phyloP scores from a whole-genome alignment of 2,113 vertebrate species.

The Colaptes auratus region DNA sequence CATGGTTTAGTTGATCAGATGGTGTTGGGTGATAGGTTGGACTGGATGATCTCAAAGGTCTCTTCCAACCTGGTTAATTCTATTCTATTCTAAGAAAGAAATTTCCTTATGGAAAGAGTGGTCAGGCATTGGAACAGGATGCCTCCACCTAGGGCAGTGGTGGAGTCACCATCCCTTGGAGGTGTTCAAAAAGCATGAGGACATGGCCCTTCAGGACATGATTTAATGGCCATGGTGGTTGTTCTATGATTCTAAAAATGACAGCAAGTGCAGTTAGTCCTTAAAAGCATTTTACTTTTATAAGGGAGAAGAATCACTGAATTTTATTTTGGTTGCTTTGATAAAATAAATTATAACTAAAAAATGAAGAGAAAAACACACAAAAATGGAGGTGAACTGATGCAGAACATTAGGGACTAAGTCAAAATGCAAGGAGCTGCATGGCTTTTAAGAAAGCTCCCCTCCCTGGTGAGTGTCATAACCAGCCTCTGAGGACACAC shows the following conservation, averaged over 20 bases:
- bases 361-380: neutral
- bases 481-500: neutral
- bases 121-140: no score
- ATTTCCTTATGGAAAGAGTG: no score
- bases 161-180: no score
- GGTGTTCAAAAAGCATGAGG: no score
- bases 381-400: neutral
- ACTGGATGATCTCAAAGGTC: no score
- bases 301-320: neutral
- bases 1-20: no score
- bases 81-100: neutral
- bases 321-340: neutral
- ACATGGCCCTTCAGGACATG: no score
- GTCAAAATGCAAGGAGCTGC: neutral
- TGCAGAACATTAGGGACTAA: neutral
- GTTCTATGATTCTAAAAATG: neutral
- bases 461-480: neutral
- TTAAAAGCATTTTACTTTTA: neutral
- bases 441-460: neutral
- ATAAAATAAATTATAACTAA: neutral
- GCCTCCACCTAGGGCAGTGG: no score
- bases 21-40: no score
- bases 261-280: neutral
- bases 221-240: no score
- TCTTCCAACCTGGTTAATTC: no score